Conservation (phyloP, 2,888 invertebrate genomes). For the Diarsia rubi region DNA sequence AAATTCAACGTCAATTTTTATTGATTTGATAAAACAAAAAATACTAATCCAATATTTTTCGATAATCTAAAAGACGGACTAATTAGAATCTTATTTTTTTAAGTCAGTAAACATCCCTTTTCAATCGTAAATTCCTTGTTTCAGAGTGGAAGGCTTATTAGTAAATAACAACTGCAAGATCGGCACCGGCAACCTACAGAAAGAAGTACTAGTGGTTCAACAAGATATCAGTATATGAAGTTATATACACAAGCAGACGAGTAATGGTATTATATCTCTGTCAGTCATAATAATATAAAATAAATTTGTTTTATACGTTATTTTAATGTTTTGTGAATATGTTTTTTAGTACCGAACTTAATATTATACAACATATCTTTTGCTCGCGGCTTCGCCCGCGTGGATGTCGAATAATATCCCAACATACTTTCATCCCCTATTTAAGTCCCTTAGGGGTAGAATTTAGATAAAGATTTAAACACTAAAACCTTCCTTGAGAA, state of each 20-base stretch:
- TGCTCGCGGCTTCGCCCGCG: too few relatives aligned
- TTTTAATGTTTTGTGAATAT: neutral
- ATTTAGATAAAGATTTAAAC: too few relatives aligned
- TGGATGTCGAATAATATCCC: too few relatives aligned
- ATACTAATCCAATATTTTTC: too few relatives aligned
- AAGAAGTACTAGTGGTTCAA: constrained; percentile 81
- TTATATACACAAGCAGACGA: constrained; percentile 6
- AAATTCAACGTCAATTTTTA: too few relatives aligned
- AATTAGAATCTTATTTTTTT: too few relatives aligned
- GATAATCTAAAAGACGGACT: too few relatives aligned
- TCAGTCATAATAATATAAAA: constrained; percentile 27
- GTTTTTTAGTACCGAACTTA: neutral
- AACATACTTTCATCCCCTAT: too few relatives aligned
- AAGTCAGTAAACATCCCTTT: too few relatives aligned
- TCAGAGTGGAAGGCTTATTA: constrained; percentile 83
- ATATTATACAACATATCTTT: neutral
- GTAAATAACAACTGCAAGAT: constrained; percentile 82
- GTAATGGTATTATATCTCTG: constrained; percentile 18
- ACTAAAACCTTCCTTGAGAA: too few relatives aligned
- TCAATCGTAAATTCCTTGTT: constrained; percentile 44
- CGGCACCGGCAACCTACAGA: constrained; percentile 81
- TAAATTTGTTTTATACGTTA: neutral
- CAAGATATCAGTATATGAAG: constrained; percentile 73
- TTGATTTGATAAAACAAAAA: too few relatives aligned
- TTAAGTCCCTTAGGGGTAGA: too few relatives aligned